Conservation (phyloP, 2,113 vertebrate genomes). For the Peromyscus polionotus region DNA sequence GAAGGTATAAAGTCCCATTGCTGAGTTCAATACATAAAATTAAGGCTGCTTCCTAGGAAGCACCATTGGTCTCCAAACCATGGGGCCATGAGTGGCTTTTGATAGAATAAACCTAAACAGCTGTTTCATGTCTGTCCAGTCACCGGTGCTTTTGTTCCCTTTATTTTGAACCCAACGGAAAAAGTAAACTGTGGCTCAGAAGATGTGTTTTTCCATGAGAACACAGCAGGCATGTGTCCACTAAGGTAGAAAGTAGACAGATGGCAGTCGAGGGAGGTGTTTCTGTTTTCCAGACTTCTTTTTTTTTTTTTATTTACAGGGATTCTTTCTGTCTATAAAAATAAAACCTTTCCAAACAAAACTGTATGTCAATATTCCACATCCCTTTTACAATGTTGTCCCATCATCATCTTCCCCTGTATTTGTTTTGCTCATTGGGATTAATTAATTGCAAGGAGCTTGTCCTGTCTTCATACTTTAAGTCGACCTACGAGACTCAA, state of each 20-base stretch:
- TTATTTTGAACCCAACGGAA: constrained; percentile 24
- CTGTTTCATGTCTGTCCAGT: not conserved
- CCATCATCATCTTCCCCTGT: not conserved
- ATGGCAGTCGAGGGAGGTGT: not conserved
- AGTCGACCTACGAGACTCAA: not conserved
- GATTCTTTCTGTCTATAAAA: constrained; percentile 2
- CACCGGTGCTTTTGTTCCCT: not conserved
- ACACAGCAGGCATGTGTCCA: not conserved
- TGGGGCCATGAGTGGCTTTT: constrained; percentile 1
- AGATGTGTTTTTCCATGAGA: not conserved
- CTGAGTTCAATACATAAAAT: not conserved
- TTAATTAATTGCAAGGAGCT: not conserved
- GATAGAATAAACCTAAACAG: not conserved
- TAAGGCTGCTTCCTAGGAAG: not conserved
- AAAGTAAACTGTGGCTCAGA: constrained; percentile 57
- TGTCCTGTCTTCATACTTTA: not conserved
- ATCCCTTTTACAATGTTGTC: not conserved
- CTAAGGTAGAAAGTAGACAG: constrained; percentile 40
- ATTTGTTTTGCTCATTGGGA: constrained; percentile 12
- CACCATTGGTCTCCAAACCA: not conserved
- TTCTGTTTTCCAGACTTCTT: not conserved
- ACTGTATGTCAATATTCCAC: not conserved
- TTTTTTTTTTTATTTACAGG: not conserved
- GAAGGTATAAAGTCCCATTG: not conserved
- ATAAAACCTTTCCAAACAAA: not conserved